These are phyloP conservation scores for Coecobrya sp. DNA, from an alignment of 2,888 invertebrate genomes.

Conservation along the genomic window DNA sequence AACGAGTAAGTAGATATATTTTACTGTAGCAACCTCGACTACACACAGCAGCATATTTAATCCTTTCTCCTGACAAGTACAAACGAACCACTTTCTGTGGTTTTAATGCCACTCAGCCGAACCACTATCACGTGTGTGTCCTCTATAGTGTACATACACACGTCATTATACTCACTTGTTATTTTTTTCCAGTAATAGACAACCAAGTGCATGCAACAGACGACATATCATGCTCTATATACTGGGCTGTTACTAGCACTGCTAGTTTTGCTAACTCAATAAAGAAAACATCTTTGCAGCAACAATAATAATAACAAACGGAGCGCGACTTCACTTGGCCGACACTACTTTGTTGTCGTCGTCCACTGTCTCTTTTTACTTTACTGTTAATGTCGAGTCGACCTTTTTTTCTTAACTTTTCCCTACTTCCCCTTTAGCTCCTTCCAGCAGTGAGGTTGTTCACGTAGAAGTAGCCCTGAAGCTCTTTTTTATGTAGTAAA, in stretches of 20 bases:
- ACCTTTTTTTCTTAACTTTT: neutral
- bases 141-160: neutral
- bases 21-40: neutral
- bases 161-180: neutral
- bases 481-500: neutral
- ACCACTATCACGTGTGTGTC: conserved; percentile 16
- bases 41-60: conserved; percentile 25
- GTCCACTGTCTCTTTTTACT: neutral
- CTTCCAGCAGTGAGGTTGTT: neutral
- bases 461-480: neutral
- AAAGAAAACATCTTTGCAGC: conserved; percentile 37
- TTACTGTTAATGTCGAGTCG: neutral
- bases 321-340: conserved; percentile 20
- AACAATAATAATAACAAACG: conserved; percentile 34
- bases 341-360: neutral
- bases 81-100: conserved; percentile 63
- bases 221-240: neutral
- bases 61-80: conserved; percentile 63
- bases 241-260: neutral
- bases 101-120: conserved; percentile 43
- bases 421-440: neutral
- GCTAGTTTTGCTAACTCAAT: neutral
- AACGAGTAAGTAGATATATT: neutral
- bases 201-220: neutral
- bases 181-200: neutral